Evolutionary conservation across 2,888 invertebrate genomes (phyloP), one percentile per base, ranked within the genome.

Genomic region (Drosophila ezoana): DNA sequence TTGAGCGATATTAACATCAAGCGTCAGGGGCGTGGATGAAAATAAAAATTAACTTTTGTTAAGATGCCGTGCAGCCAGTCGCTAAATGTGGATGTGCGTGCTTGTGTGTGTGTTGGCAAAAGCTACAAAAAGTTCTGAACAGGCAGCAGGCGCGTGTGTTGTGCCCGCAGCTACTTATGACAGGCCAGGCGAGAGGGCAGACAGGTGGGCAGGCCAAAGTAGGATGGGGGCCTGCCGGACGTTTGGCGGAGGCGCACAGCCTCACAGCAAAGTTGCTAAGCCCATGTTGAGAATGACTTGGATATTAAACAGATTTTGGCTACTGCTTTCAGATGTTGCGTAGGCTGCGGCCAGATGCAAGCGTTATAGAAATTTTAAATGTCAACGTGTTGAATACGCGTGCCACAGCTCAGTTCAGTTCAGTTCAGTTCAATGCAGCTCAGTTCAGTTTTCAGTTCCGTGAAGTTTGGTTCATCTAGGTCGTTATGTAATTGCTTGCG

Each of bases 1-100:
- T 59, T 79, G 28, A 47, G 68, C 68, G 80, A 68, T 86, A 88
- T 82, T 88, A 86, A 86, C 81, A 86, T 82, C 80, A 85, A 79
- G 79, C 66, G 82, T 63, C 57, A 48, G 76, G 76, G 62, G 61
- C 48, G 65, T 32, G 62, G 62, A 82, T 65, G 71, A 66, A 77
- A 81, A 81, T 81, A 84, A 71, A 81, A 77, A 81, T 74, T 51
- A 86, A 79, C 72, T 86, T 85, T 70, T 62, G 49, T 45, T 68
- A 65, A 53, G 64, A 68, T 54, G 61, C 59, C 65, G 41, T 32
- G 32, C 49, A 81, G 61, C 58, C 60, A 40, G 37, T 32, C 20
- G 28, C 28, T 57, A 16, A 33, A 54, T 47, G 47, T 14, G 47
- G 44, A 40, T 49, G 74, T 65, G 52, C 49, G 38, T 56, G 38